Evolutionary conservation across 2,113 vertebrate species (phyloP), one percentile per base, ranked within the genome.

Genomic region (Ailuropoda melanoleuca): DNA sequence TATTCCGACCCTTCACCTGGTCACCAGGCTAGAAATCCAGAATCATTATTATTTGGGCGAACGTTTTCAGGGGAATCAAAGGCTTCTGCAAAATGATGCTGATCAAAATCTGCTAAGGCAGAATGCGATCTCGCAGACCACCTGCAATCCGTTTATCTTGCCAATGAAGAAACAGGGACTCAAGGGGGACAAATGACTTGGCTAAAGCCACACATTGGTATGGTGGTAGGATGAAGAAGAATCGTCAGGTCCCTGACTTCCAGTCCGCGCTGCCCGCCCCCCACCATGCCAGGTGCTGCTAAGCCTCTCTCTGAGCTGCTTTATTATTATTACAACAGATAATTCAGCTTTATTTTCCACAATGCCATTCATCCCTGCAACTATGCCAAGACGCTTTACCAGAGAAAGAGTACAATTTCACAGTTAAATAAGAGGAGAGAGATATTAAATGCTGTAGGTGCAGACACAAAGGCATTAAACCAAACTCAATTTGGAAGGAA

Each of bases 291-390:
- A 56, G 31, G 66, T 23, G 29, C 23, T 68, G 37, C 50, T 46
- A 56, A 82, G 14, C 70, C 17, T 56, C 58, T 92, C n/a, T 78
- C 78, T 39, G 58, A 88, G 60, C 24, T 70, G 37, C 84, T 95
- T 95, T 88, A 81, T 92, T 88, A 55, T 70, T 77, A 77, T 64
- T 64, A 68, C 64, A 31, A n/a, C 13, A 26, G 43, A 23, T 58
- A 93, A 95, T 31, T 95, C 85, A 84, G 86, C 15, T 96, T 95
- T 95, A 85, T 58, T 93, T 92, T 58, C 31, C 58, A 66, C 50
- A 66, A 60, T 55, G 92, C 29, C 43, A 13, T 74, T 94, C 58
- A 83, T 93, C 34, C n/a, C 68, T 72, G 70, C 7, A 77, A 77
- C 87, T 68, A 95, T 66, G 75, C 50, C 56, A 80, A 96, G 90